These are phyloP conservation scores for Zaprionus camerounensis DNA, from an alignment of 1,140 invertebrate genomes.

Conservation along the genomic window DNA sequence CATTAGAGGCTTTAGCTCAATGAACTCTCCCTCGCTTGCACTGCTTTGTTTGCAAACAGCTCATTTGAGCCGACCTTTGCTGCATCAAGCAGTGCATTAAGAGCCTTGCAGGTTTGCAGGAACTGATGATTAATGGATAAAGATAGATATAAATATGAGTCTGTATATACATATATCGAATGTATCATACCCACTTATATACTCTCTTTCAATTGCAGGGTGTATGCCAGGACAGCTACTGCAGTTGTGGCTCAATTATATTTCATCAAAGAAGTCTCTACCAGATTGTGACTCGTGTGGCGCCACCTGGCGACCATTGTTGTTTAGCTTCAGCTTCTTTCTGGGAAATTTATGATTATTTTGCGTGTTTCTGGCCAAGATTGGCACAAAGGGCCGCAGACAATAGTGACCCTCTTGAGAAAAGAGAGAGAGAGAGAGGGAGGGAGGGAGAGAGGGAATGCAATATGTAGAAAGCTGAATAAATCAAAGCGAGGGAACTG, in stretches of 20 bases:
- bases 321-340: conserved; percentile 19
- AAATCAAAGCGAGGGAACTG: conserved; percentile 30
- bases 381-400: not conserved
- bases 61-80: no score
- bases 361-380: conserved; percentile 55
- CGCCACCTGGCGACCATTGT: conserved; percentile 62
- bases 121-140: not conserved
- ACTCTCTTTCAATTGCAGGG: not conserved
- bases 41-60: no score
- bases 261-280: conserved; percentile 37
- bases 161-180: no score
- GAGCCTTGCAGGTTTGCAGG: not conserved
- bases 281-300: conserved; percentile 35
- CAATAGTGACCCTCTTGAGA: not conserved
- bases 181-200: no score
- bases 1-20: no score
- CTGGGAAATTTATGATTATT: conserved; percentile 59
- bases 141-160: no score
- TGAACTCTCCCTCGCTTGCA: no score
- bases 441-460: not conserved
- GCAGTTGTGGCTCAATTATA: conserved; percentile 59
- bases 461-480: conserved; percentile 30
- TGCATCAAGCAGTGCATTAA: no score
- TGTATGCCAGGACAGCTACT: not conserved
- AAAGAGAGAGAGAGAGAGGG: conserved; percentile 4